Evolutionary conservation across 2,888 invertebrate species (phyloP), one percentile per base, ranked within the genome.

Genomic region (Lapara coniferarum): DNA sequence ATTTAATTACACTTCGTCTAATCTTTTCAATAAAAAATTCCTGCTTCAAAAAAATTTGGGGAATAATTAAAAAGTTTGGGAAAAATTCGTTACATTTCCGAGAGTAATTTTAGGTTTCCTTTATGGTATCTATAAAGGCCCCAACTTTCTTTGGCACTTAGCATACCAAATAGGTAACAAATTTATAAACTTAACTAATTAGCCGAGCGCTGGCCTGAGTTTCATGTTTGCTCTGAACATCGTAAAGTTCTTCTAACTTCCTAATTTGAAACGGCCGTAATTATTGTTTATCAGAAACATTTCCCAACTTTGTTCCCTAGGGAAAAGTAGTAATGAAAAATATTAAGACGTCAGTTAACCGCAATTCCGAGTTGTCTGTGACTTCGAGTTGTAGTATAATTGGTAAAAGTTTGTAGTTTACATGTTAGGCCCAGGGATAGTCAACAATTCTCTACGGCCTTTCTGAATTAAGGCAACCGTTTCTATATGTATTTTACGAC

Each of bases 81-180:
- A 72, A 69, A 72, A 72, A 74, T 71, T 67, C 74, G 70, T 71
- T 73, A 77, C 79, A 78, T 78, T 79, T 78, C 75, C 80, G 81
- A 83, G 81, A 80, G 78, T 80, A 75, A 75, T 77, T 73, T 69
- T 46, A 69, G 68, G 72, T 73, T 75, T 78, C 76, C 69, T 79
- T 80, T 79, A 78, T 79, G 75, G 75, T 75, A 71, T 73, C 71
- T 77, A 78, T 80, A 84, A 81, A 83, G 83, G 73, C 74, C 77
- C 63, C 77, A 75, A 80, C 80, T 86, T 83, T 81, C 76, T 76
- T 74, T 83, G 81, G 85, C 84, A 89, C 86, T 90, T 90, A 88
- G 89, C 90, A 89, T 90, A 91, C 87, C 89, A 90, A 91, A 90
- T 91, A 90, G 89, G 91, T 87, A 90, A 89, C 90, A 91, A 90